Evolutionary conservation across 1,140 invertebrate genomes (phyloP).

Genomic region (Achatina immaculata): DNA sequence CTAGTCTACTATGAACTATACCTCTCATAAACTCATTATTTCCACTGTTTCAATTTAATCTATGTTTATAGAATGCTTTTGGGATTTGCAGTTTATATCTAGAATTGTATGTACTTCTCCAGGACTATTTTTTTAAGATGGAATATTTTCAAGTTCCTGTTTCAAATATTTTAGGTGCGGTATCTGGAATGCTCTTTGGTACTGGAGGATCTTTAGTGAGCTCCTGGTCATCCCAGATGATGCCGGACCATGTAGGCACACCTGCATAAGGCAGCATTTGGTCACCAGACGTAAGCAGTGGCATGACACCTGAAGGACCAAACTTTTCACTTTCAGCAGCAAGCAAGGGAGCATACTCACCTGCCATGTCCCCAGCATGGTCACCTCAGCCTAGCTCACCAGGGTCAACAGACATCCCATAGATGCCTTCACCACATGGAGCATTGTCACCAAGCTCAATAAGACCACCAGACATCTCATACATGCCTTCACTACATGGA

Average conservation of each 20-base stretch:
- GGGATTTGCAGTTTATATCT: too few relatives aligned
- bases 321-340: slow-evolving; percentile 89
- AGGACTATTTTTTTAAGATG: too few relatives aligned
- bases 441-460: slow-evolving; percentile 79
- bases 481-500: too few relatives aligned
- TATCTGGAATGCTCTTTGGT: slow-evolving; percentile 91
- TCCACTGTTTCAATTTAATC: too few relatives aligned
- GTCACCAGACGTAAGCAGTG: slow-evolving; percentile 88
- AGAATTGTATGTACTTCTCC: too few relatives aligned
- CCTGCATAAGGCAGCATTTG: slow-evolving; percentile 85
- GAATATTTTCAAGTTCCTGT: too few relatives aligned
- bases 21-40: too few relatives aligned
- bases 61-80: too few relatives aligned
- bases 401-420: slow-evolving; percentile 77
- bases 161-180: slow-evolving; percentile 50
- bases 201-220: slow-evolving; percentile 81
- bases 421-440: slow-evolving; percentile 77
- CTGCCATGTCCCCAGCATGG: slow-evolving; percentile 80
- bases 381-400: slow-evolving; percentile 70
- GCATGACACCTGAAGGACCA: slow-evolving; percentile 95
- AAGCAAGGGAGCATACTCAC: slow-evolving; percentile 68
- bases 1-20: too few relatives aligned
- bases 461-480: too few relatives aligned
- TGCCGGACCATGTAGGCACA: slow-evolving; percentile 91
- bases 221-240: slow-evolving; percentile 91